A percentile compares a stretch with the other conserved stretches of the same genome.
Conservation (phyloP, 1,140 invertebrate species). For the Trichomalopsis sarcophagae region DNA sequence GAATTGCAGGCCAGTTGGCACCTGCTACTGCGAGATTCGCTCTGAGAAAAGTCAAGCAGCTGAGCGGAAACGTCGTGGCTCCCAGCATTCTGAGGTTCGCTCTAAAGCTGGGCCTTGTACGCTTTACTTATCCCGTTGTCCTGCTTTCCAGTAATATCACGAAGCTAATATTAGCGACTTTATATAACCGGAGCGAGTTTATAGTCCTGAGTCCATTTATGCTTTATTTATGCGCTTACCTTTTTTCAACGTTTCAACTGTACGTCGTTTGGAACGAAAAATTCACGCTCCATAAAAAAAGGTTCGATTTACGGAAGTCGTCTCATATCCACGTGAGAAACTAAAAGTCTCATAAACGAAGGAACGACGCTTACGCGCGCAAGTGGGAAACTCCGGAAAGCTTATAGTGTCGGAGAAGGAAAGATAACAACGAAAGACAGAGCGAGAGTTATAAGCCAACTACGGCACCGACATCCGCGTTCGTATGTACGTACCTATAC, state of each 20-base stretch:
- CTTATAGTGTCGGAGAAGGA: background rate
- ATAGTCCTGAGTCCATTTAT: background rate
- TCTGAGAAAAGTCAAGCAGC: slow-evolving; percentile 42
- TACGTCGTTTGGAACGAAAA: background rate
- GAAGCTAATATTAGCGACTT: background rate
- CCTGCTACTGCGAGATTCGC: slow-evolving; percentile 53
- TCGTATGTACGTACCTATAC: background rate
- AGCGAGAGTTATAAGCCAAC: slow-evolving; percentile 32
- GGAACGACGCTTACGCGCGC: background rate
- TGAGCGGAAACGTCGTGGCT: slow-evolving; percentile 57
- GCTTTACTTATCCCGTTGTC: background rate
- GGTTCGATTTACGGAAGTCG: background rate
- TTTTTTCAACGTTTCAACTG: no score
- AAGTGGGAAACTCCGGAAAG: slow-evolving; percentile 9
- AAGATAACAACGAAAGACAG: slow-evolving; percentile 14
- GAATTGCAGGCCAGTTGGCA: slow-evolving; percentile 58
- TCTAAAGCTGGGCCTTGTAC: slow-evolving; percentile 53
- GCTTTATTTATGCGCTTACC: no score
- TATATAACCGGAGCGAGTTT: background rate
- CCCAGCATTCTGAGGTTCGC: slow-evolving; percentile 55
- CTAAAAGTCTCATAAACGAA: slow-evolving; percentile 31
- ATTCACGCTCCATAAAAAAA: slow-evolving; percentile 8
- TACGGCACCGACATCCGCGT: slow-evolving; percentile 24
- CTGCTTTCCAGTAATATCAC: no score
- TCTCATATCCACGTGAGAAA: slow-evolving; percentile 20